Evolutionary conservation across 1,140 invertebrate species (phyloP).

Genomic region (Neotoxoptera formosana): DNA sequence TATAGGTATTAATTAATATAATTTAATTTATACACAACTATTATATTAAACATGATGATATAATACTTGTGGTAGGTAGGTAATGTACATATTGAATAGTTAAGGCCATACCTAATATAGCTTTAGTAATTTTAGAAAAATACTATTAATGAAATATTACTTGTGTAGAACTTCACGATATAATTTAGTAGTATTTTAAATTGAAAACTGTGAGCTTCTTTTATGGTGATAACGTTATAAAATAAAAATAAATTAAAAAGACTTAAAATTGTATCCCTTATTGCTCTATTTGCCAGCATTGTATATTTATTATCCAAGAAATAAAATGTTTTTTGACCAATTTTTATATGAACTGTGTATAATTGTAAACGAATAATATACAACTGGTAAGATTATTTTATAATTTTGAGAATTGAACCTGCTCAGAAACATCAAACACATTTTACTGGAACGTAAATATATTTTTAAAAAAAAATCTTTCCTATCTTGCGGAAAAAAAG

Average conservation of each 20-base stretch:
- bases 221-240: constrained; percentile 53
- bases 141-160: constrained; percentile 51
- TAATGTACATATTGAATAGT: constrained; percentile 49
- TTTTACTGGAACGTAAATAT: constrained; percentile 18
- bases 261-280: constrained; percentile 52
- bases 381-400: not conserved
- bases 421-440: constrained; percentile 5
- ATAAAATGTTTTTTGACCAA: constrained; percentile 34
- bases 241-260: constrained; percentile 40
- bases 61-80: constrained; percentile 42
- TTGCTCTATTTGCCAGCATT: not conserved
- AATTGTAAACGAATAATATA: constrained; percentile 8
- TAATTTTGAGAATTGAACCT: constrained; percentile 8
- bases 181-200: constrained; percentile 49
- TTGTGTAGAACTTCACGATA: constrained; percentile 31
- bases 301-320: not conserved
- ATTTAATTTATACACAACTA: constrained; percentile 48
- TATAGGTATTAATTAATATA: constrained; percentile 50
- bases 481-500: not conserved
- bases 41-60: constrained; percentile 24
- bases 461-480: constrained; percentile 12
- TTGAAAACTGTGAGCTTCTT: constrained; percentile 57
- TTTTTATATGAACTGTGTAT: constrained; percentile 40
- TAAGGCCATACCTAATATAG: constrained; percentile 40
- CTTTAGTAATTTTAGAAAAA: constrained; percentile 39